phyloP scores from a whole-genome alignment of 35 echinoderm and acorn worm genomes.

The Nesometra sesokonis region DNA sequence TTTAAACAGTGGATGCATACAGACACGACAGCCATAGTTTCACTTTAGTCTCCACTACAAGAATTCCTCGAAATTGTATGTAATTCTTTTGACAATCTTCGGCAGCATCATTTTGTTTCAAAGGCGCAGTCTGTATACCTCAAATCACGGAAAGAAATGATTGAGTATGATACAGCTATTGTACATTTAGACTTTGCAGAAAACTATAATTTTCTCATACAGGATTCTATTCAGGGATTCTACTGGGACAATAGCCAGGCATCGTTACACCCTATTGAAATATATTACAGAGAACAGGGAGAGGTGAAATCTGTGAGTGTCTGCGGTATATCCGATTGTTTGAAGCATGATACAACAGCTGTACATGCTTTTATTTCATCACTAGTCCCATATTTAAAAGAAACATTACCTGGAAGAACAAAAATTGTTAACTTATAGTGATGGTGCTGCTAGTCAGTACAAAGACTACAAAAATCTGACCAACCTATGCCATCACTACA shows the following conservation, averaged over 20 bases:
- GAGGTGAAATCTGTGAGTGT: neutral
- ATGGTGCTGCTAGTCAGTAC: slow-evolving; percentile 7
- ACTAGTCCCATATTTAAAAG: neutral
- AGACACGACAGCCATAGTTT: too few relatives aligned
- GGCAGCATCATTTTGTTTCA: neutral
- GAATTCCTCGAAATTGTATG: neutral
- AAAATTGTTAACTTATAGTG: neutral
- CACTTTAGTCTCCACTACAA: too few relatives aligned
- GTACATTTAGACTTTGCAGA: too few relatives aligned
- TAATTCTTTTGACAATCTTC: neutral
- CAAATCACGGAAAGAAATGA: neutral
- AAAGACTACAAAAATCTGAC: slow-evolving; percentile 2
- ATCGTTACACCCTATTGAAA: too few relatives aligned
- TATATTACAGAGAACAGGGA: neutral
- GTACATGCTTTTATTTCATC: neutral
- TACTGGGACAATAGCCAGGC: too few relatives aligned
- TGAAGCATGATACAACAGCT: neutral
- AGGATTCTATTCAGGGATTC: too few relatives aligned
- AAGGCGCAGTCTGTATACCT: neutral
- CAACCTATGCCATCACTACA: neutral
- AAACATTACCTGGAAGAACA: neutral
- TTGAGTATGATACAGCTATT: too few relatives aligned
- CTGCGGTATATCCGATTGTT: neutral
- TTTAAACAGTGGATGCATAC: too few relatives aligned
- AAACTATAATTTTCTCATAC: too few relatives aligned